Evolutionary conservation across 2,113 vertebrate species (phyloP), one percentile per base, ranked within the genome.

Genomic region (Prionailurus bengalensis): DNA sequence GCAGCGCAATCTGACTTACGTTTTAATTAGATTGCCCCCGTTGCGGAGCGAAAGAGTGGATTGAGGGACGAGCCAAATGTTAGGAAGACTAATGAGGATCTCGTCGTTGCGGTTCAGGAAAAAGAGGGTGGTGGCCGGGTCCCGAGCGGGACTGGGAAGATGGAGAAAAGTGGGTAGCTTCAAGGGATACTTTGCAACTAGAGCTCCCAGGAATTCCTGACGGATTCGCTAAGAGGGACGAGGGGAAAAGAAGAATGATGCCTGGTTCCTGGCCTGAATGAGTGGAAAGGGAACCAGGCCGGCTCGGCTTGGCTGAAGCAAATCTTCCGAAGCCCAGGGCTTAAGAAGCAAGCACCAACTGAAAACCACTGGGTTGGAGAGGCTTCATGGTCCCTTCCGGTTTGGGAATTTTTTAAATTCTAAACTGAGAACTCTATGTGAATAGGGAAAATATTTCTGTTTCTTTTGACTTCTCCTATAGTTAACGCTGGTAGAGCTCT

Each of bases 401-500:
- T n/a, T 93, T 68, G 29, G 76, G 88, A 74, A 85, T 42, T 93
- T 96, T 95, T 89, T 17, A 45, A 66, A 89, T 86, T 97, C 51
- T 29, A 91, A 58, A 81, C 65, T 45, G 53, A 95, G 91, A 94
- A 91, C 55, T 83, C 48, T 82, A 19, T 78, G 70, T 76, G 80
- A 51, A n/a, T 48, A 86, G 53, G 79, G 45, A 73, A n/a, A 80
- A 25, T 65, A n/a, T 78, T 84, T 83, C 80, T 58, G 33, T 92
- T 94, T 95, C 74, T 94, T 74, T 89, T 74, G 63, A 90, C 31
- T 95, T 58, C 65, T 76, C 74, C 79, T 74, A 16, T 51, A 58
- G 51, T 76, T 83, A 80, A 80, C 33, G 19, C 31, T 19, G 45
- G 15, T 21, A 68, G 48, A 93, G 81, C 78, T 92, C 94, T 63